Evolutionary conservation across 2,113 vertebrate genomes (phyloP), one percentile per base, ranked within the genome.

Genomic region (Ceratotherium simum): DNA sequence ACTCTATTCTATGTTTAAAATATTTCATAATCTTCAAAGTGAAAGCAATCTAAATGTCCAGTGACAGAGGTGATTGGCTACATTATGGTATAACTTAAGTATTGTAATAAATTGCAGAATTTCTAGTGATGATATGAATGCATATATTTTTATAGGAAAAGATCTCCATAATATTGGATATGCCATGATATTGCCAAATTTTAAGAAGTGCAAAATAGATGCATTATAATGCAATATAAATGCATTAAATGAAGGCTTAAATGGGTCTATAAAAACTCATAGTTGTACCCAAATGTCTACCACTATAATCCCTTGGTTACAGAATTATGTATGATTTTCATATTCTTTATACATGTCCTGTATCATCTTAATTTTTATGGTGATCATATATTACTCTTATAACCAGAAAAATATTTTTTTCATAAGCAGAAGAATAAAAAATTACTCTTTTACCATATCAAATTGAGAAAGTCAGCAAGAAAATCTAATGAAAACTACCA

Each of bases 401-500:
- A 75, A 81, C 25, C 8, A 46, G 62, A 58, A 70, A 92, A 36
- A 29, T 36, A 48, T 48, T n/a, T 73, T 54, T 92, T 62, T 75
- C 39, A 83, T 23, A 54, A 33, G 39, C 33, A 73, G 56, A 72
- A 14, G 23, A 91, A 70, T 65, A 25, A 75, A 76, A 54, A 76
- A 56, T 54, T 33, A 65, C 18, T 46, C 46, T 65, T 64, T 73
- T 67, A 65, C n/a, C 27, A 33, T 65, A 56, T 85, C 9, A 65
- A 76, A 85, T 13, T 73, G 23, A 92, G n/a, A 85, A 85, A 75
- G n/a, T 33, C 81, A 84, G 27, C n/a, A 93, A 84, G 58, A 76
- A 93, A 65, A 93, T 64, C 80, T 93, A 92, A 42, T 18, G 46
- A 93, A 85, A 84, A 85, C 58, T 85, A 76, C 27, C 39, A 33